phyloP scores from a whole-genome alignment of 2,113 vertebrate genomes.

The Thryonomys swinderianus region DNA sequence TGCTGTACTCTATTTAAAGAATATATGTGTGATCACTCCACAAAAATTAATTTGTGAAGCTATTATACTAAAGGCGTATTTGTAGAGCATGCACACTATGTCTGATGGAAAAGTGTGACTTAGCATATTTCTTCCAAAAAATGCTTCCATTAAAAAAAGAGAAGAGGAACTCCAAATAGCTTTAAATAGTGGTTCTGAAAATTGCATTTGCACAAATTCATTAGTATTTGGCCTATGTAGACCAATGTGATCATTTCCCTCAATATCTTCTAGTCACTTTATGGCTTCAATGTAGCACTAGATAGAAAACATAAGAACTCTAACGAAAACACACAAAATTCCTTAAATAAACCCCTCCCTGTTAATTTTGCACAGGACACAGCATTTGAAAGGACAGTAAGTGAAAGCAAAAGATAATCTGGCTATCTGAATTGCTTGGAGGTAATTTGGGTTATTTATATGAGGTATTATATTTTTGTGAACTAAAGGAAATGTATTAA shows the following conservation, averaged over 20 bases:
- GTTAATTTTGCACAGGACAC: background rate
- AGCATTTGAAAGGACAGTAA: background rate
- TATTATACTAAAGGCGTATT: background rate
- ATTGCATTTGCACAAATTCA: background rate
- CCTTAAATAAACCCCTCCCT: background rate
- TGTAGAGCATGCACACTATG: background rate
- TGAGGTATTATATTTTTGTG: background rate
- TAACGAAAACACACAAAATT: background rate
- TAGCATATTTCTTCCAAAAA: background rate
- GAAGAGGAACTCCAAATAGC: background rate
- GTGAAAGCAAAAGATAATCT: background rate
- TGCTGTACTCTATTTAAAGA: background rate
- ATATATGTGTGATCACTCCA: background rate
- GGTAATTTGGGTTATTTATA: background rate
- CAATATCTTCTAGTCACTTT: background rate
- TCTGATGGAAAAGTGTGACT: background rate
- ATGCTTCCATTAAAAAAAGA: background rate
- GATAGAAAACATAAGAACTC: background rate
- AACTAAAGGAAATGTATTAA: background rate
- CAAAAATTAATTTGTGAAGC: background rate
- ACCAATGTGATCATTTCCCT: background rate
- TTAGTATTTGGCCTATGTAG: background rate
- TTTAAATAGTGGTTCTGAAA: background rate
- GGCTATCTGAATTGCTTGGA: background rate
- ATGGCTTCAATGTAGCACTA: background rate